Base-by-base conservation (phyloP, 2,888 invertebrate genomes). In the Brachyopa scutellaris region DNA sequence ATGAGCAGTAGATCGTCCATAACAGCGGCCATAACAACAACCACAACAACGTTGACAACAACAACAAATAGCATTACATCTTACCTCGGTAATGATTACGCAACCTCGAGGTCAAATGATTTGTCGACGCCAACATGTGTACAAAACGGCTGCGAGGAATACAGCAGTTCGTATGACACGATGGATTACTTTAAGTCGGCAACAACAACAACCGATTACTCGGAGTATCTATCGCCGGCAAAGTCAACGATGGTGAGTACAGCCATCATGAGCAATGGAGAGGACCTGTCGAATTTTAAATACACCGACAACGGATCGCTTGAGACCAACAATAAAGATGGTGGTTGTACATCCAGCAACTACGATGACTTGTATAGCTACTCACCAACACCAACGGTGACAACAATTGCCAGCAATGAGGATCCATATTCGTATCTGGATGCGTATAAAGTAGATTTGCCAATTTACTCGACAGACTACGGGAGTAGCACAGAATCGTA, bases 401-500 rank as follows among this genome's bases (percentile, higher is more conserved):
- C 82, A 1, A 77, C 77, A 7, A 66, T 64, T 15, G 82, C 82
- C 7, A 82, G 77, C 40, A 82, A 70, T 26, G 82, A 82, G 9
- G 77, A 82, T 47, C 76, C 77, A 0, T 82, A 77, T 26, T 70
- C 77, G 0, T 77, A 77, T 33, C 23, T 80, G 9, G 82, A 82
- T 23, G 77, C 82, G 2, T 82, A 82, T 40, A 82, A 82, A 70
- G 69, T 82, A 2, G 82, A 82, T n/a, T 19, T 82, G 11, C 77
- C 77, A 0, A 40, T 70, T 0, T 82, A 77, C n/a, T 70, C 70
- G 1, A 72, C 51, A 1, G 82, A 82, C 26, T 40, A 53, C 5
- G 77, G 64, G 2, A 70, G 53, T 11, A 70, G 66, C 38, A 59
- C 59, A 0, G 70, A 82, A 9, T 70, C 77, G 1, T 66, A 70